These are phyloP conservation scores for Sesia apiformis DNA, from an alignment of 2,888 invertebrate genomes.

Conservation along the genomic window DNA sequence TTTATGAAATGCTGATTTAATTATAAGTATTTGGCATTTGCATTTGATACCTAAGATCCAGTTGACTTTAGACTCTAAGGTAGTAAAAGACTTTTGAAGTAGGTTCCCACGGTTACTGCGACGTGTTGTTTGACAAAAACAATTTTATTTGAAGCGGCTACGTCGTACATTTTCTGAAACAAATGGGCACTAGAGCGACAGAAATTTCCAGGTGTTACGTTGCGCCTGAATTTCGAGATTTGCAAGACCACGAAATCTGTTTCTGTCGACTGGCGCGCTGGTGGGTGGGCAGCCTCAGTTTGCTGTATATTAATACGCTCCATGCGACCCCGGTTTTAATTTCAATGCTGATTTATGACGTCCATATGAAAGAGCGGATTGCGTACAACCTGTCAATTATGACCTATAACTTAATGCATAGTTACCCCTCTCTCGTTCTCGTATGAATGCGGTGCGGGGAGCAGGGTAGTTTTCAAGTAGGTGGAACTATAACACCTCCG, in stretches of 20 bases:
- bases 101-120: too few species aligned
- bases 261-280: slow-evolving; percentile 31
- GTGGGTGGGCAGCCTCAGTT: slow-evolving; percentile 11
- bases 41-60: too few species aligned
- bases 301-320: slow-evolving; percentile 56
- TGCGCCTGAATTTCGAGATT: slow-evolving; percentile 38
- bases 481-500: slow-evolving; percentile 30
- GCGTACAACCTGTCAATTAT: slow-evolving; percentile 44
- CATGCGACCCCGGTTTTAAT: slow-evolving; percentile 52
- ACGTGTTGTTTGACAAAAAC: background rate
- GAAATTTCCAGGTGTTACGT: slow-evolving; percentile 2
- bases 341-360: slow-evolving; percentile 62
- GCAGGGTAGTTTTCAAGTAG: slow-evolving; percentile 21
- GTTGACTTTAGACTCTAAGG: too few species aligned
- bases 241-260: slow-evolving; percentile 49
- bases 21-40: too few species aligned
- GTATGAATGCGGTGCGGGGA: slow-evolving; percentile 13
- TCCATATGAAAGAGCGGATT: slow-evolving; percentile 54
- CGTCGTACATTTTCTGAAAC: background rate
- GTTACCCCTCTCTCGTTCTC: slow-evolving; percentile 17
- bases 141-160: too few species aligned
- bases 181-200: slow-evolving; percentile 1
- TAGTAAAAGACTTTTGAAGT: too few species aligned
- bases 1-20: too few species aligned
- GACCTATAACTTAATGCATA: slow-evolving; percentile 31